These are phyloP conservation scores for Furcifer pardalis DNA, from an alignment of 2,797 vertebrate genomes.

Conservation along the genomic window DNA sequence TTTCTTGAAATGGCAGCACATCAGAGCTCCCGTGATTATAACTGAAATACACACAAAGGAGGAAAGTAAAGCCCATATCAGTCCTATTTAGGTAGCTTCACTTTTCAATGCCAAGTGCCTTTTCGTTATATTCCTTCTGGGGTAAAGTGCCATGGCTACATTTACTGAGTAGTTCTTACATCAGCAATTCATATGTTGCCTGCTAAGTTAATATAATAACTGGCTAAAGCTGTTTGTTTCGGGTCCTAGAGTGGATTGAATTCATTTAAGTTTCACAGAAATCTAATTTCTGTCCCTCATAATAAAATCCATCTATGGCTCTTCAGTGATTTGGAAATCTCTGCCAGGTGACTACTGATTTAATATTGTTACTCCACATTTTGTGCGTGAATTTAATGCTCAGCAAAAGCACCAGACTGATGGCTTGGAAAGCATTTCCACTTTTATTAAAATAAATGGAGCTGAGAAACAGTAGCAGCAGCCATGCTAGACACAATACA, in stretches of 20 bases:
- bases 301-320: conserved; percentile 36
- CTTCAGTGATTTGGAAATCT: conserved; percentile 44
- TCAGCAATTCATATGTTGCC: conserved; percentile 54
- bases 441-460: conserved; percentile 37
- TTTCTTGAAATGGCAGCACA: conserved; percentile 16
- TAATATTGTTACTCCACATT: conserved; percentile 40
- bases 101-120: conserved; percentile 25
- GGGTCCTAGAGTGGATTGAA: conserved; percentile 52
- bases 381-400: conserved; percentile 26
- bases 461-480: not conserved
- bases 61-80: conserved; percentile 37
- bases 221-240: conserved; percentile 53
- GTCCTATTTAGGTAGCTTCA: conserved; percentile 45
- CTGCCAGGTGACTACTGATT: conserved; percentile 17
- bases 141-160: conserved; percentile 41
- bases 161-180: conserved; percentile 35
- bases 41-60: not conserved
- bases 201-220: conserved; percentile 60
- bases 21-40: conserved; percentile 27
- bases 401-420: conserved; percentile 28
- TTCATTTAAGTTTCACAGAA: conserved; percentile 64
- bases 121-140: conserved; percentile 18
- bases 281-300: conserved; percentile 38
- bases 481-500: not conserved
- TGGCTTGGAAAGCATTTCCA: conserved; percentile 15